These are phyloP conservation scores for Ethmia dodecea DNA, from an alignment of 2,888 invertebrate species.

Conservation along the genomic window DNA sequence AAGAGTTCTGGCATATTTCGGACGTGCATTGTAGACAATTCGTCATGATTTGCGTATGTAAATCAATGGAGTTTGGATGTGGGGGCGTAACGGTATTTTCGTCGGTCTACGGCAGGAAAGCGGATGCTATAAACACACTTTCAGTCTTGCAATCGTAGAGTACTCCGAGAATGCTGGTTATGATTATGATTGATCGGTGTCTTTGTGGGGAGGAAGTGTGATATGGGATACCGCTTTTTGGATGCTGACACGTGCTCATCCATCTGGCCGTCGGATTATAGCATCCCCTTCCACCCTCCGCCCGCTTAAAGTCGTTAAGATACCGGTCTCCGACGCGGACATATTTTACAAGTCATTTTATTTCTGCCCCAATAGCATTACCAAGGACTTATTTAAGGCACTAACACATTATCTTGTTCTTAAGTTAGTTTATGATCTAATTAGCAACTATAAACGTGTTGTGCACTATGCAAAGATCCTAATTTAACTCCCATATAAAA, in stretches of 20 bases:
- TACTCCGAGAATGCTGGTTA: slow-evolving; percentile 32
- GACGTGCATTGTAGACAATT: slow-evolving; percentile 66
- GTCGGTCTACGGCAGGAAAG: slow-evolving; percentile 70
- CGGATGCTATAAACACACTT: slow-evolving; percentile 75
- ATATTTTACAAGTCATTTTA: slow-evolving; percentile 12
- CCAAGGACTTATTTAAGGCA: slow-evolving; percentile 2
- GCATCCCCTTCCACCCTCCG: slow-evolving; percentile 15
- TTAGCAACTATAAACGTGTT: no score
- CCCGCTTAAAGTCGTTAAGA: slow-evolving; percentile 9
- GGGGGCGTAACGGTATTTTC: slow-evolving; percentile 72
- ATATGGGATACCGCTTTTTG: slow-evolving; percentile 4
- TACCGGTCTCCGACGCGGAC: slow-evolving; percentile 15
- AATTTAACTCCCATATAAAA: no score
- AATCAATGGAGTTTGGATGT: slow-evolving; percentile 70
- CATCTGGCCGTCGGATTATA: slow-evolving; percentile 25
- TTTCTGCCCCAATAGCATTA: slow-evolving; percentile 1
- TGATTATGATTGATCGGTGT: slow-evolving; percentile 25
- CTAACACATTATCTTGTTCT: no score
- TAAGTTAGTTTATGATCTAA: no score
- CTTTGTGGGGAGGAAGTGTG: slow-evolving; percentile 5
- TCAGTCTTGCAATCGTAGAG: slow-evolving; percentile 45
- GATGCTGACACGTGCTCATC: slow-evolving; percentile 22
- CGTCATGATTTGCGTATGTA: slow-evolving; percentile 75
- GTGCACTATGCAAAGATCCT: no score
- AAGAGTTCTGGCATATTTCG: slow-evolving; percentile 46